Base-by-base conservation (phyloP, 2,888 invertebrate species). In the Chrysomela aeneicollis region DNA sequence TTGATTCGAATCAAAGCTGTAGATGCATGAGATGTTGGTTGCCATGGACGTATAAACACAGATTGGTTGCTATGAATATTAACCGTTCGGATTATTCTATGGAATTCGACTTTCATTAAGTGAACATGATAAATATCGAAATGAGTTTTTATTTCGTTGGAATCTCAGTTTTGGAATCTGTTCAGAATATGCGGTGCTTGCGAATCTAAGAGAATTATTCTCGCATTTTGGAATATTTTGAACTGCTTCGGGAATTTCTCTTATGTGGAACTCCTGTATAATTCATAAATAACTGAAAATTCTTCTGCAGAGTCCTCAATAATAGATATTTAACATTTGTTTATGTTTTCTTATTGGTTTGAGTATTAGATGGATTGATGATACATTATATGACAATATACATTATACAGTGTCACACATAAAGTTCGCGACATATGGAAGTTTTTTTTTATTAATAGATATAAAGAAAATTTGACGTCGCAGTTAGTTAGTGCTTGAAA, bases 41-140 rank as follows among this genome's bases (percentile, higher is more conserved):
- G n/a, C n/a, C n/a, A n/a, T n/a, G n/a, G n/a, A n/a, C n/a, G n/a
- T n/a, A n/a, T n/a, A n/a, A n/a, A n/a, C n/a, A n/a, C n/a, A n/a
- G n/a, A n/a, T n/a, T n/a, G n/a, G n/a, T n/a, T 42, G 42, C 42
- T 15, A 42, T 42, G 42, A 42, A 42, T 42, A 42, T 15, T 42
- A 42, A 42, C 4, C 15, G 42, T 42, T 42, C 12, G 3, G 42
- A 42, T 42, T 42, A 42, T 42, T 42, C 42, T 42, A 15, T 12
- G 35, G 12, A 35, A 35, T 35, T 35, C 8, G 12, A 35, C 35
- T 10, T 35, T 6, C 35, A 35, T 35, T 35, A 35, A 35, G 12
- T 35, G 35, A 12, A 35, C 35, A 9, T 10, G 12, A 12, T 35
- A 9, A 35, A 35, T 35, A 35, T 35, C 35, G 35, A 10, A 9